Evolutionary conservation across 2,113 vertebrate genomes (phyloP).

Genomic region (Oryzias melastigma): DNA sequence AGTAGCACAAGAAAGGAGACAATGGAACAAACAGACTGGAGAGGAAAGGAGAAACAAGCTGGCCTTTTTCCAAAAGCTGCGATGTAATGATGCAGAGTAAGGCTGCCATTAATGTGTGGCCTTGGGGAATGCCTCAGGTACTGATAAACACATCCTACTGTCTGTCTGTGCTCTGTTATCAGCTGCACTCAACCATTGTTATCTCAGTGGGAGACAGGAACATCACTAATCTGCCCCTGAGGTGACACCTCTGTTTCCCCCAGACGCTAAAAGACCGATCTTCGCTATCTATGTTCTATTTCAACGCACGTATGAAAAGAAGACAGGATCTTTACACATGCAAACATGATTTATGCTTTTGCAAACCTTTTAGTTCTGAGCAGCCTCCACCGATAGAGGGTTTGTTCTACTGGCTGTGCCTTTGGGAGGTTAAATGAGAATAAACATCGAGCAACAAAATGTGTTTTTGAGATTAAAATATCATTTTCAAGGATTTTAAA

Average conservation of each 20-base stretch:
- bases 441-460: no score
- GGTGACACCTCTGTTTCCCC: constrained; percentile 39
- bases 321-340: background rate
- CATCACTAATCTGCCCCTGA: constrained; percentile 47
- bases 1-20: background rate
- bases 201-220: constrained; percentile 49
- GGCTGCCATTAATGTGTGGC: constrained; percentile 41
- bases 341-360: no score
- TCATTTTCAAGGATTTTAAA: no score
- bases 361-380: no score
- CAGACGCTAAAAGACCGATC: constrained; percentile 28
- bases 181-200: constrained; percentile 34
- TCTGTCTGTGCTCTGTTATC: constrained; percentile 49
- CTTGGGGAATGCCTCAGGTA: constrained; percentile 44
- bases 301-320: background rate
- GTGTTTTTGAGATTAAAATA: no score
- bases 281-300: constrained; percentile 19
- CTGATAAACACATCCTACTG: constrained; percentile 58
- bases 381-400: no score
- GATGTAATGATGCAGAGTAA: constrained; percentile 42
- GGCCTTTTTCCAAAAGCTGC: constrained; percentile 41
- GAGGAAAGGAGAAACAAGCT: constrained; percentile 11
- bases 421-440: no score
- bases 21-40: constrained; percentile 1
- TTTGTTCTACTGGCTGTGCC: no score